Conservation (phyloP, 2,888 invertebrate species). For the Melinaea marsaeus region DNA sequence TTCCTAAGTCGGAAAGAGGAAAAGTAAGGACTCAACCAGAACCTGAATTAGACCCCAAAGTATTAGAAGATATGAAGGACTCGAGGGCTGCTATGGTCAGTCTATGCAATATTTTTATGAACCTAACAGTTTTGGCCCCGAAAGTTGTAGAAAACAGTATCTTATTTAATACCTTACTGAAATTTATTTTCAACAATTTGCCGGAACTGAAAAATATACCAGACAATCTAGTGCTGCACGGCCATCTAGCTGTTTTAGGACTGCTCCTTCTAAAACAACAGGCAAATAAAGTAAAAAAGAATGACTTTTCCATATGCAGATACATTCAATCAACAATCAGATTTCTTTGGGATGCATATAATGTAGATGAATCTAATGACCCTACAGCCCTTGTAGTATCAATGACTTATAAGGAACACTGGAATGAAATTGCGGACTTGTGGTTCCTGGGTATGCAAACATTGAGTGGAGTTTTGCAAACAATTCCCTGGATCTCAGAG, state of each 20-base stretch:
- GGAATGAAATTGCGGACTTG: conserved; percentile 93
- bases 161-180: conserved; percentile 87
- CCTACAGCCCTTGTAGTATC: conserved; percentile 89
- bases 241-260: conserved; percentile 90
- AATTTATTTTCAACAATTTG: conserved; percentile 90
- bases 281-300: conserved; percentile 88
- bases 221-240: conserved; percentile 90
- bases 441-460: conserved; percentile 98
- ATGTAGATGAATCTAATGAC: conserved; percentile 91
- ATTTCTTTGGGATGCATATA: conserved; percentile 95
- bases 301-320: conserved; percentile 92
- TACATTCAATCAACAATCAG: conserved; percentile 93
- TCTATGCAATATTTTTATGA: conserved; percentile 94
- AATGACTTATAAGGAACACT: conserved; percentile 90
- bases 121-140: conserved; percentile 91
- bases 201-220: conserved; percentile 90
- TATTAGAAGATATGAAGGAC: conserved; percentile 89
- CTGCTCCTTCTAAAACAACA: conserved; percentile 90
- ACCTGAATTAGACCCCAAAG: conserved; percentile 84
- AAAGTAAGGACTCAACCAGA: conserved; percentile 87
- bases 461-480: conserved; percentile 87
- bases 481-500: conserved; percentile 92
- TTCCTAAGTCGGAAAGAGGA: conserved; percentile 87
- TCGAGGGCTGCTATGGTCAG: conserved; percentile 91
- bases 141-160: conserved; percentile 88